Evolutionary conservation across 2,113 vertebrate species (phyloP), one percentile per base, ranked within the genome.

Genomic region (Glaucomys volans): DNA sequence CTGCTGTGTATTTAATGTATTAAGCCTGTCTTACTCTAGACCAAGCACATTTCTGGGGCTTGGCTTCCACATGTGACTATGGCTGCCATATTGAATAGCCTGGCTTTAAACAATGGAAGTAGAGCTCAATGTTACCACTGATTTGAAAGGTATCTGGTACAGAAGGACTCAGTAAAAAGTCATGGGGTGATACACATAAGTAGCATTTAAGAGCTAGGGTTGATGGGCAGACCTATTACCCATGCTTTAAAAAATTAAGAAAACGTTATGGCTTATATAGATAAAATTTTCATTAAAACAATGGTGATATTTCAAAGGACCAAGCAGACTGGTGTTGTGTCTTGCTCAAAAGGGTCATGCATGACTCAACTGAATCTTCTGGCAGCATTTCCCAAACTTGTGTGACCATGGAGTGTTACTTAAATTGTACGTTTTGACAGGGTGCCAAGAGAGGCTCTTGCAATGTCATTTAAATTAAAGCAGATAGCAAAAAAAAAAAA

Each of bases 201-300:
- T 35, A 20, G 40, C 64, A 66, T 66, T 42, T 76, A 47, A 93
- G 59, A 82, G 69, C 59, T 67, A 7, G 18, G 11, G 10, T n/a
- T 17, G 62, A 40, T 35, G 50, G 76, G 47, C 26, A 64, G 44
- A 75, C 66, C 28, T 10, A 13, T 18, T 4, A 40, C 5, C 14
- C 57, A 47, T 16, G 11, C n/a, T 74, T 22, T n/a, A 50, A 9
- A 75, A 40, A 40, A 66, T 42, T 44, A 64, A n/a, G 18, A 44
- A 10, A 47, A 24, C 10, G 13, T 37, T 28, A 5, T 0, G 0
- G 54, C 28, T 79, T 57, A 30, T 0, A 30, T 0, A 8, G 8
- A 62, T 30, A 18, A 3, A 32, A 18, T 72, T 37, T 54, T 35
- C 74, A 30, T 40, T 0, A 5, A 24, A 50, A 35, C 16, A 42